Base-by-base conservation (phyloP, 2,888 invertebrate genomes). In the Lasioglossum leucozonium region DNA sequence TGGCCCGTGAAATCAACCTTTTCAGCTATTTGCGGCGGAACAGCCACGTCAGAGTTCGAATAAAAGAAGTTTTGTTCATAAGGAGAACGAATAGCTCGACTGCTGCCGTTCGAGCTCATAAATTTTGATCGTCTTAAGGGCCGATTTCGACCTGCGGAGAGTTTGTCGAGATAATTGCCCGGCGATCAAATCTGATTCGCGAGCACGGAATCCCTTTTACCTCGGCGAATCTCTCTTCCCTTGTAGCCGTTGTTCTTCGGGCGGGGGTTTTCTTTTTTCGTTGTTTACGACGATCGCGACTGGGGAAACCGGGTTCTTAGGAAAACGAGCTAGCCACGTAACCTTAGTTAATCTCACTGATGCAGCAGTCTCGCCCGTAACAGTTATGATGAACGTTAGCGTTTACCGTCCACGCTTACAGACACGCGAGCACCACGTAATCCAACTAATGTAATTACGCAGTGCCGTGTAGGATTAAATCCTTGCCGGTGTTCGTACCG, bases 351-450 rank as follows among this genome's bases (percentile, higher is more conserved):
- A 88, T 90, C 85, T 86, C 80, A 51, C 86, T 84, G 79, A 82
- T 82, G 74, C 75, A 74, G 75, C 79, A 83, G 74, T 77, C 84
- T 86, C 84, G 73, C 79, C 74, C 79, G 77, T 87, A 88, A 90
- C 82, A 84, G 89, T 90, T 87, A 87, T 88, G 87, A 89, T 77
- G 89, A 89, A 89, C 90, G 84, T 89, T 89, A 86, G 72, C 88
- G 81, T 90, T 90, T 86, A 86, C 84, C 83, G 73, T 88, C 82
- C 73, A 79, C 82, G 87, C 62, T 88, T 84, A 84, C 84, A 85
- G 77, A 89, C 86, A 72, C 73, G 82, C 84, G 76, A 85, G 84
- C 82, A 69, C 73, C 65, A 58, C 82, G 87, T 89, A 89, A 89
- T 90, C 90, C 88, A 84, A 80, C 88, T 89, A 90, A 89, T 87